These are phyloP conservation scores for Neodontobutis hainanensis DNA, from an alignment of 2,113 vertebrate genomes.

Conservation along the genomic window DNA sequence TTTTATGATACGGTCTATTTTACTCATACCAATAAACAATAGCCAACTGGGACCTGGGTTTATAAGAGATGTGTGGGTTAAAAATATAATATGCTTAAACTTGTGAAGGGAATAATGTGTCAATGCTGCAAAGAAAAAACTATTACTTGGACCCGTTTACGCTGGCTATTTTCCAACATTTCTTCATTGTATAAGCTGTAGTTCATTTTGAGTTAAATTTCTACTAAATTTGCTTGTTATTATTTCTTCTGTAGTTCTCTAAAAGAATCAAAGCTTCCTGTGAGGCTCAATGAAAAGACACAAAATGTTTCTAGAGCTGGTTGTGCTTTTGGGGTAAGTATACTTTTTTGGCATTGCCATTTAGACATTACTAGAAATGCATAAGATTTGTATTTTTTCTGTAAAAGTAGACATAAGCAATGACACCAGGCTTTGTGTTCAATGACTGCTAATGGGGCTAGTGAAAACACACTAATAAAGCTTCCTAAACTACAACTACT, in stretches of 20 bases:
- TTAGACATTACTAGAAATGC: too few species aligned
- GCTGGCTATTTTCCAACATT: neutral
- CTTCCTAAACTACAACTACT: too few species aligned
- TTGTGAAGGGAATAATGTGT: neutral
- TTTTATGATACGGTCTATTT: neutral
- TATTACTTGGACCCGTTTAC: neutral
- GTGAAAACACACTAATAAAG: too few species aligned
- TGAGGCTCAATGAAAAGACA: slow-evolving; percentile 24
- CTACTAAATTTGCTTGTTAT: neutral
- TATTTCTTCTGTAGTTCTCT: slow-evolving; percentile 6
- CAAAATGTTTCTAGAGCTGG: slow-evolving; percentile 31
- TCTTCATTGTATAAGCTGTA: neutral
- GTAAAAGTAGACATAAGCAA: too few species aligned
- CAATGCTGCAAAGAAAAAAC: neutral
- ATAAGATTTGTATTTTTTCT: too few species aligned
- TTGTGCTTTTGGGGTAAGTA: slow-evolving; percentile 66
- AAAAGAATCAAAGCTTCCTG: slow-evolving; percentile 1
- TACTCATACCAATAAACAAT: neutral
- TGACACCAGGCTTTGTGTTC: too few species aligned
- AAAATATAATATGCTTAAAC: too few species aligned
- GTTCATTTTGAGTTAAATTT: neutral
- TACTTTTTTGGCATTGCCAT: neutral
- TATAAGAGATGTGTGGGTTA: too few species aligned
- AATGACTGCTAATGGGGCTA: too few species aligned
- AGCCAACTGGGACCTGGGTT: too few species aligned